phyloP scores from a whole-genome alignment of 2,797 vertebrate species.

The Chloroceryle inda region DNA sequence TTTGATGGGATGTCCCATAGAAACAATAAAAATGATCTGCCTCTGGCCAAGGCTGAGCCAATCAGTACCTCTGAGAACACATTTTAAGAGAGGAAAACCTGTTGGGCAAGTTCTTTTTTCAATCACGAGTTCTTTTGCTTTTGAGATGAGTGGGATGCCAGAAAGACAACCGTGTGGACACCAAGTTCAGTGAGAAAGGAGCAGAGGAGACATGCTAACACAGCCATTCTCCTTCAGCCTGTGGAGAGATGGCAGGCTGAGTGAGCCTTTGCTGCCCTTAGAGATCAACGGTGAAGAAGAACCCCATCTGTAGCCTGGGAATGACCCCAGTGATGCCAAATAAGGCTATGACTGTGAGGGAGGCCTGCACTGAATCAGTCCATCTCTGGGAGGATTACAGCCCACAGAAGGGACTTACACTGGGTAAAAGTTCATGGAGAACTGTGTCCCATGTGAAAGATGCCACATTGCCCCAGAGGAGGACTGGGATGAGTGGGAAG shows the following conservation, averaged over 20 bases:
- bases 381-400: not conserved
- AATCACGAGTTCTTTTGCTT: not conserved
- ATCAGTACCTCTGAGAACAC: not conserved
- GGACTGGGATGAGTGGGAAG: not conserved
- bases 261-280: not conserved
- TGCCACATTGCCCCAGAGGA: not conserved
- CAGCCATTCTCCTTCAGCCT: not conserved
- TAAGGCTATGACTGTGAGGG: not conserved
- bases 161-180: not conserved
- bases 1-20: slow-evolving; percentile 82
- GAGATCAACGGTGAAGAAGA: not conserved
- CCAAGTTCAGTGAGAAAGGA: not conserved
- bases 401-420: not conserved
- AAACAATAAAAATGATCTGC: slow-evolving; percentile 79
- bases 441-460: not conserved
- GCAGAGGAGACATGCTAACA: not conserved
- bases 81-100: not conserved
- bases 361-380: not conserved
- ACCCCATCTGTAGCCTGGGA: not conserved
- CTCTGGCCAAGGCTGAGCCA: not conserved
- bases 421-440: not conserved
- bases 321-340: not conserved
- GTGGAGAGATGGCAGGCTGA: not conserved
- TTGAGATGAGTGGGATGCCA: not conserved
- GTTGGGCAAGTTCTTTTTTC: not conserved